Percentiles rank a stretch among this genome's conserved stretches.
Conservation (phyloP, 1,140 invertebrate genomes). For the Aphidius gifuensis region DNA sequence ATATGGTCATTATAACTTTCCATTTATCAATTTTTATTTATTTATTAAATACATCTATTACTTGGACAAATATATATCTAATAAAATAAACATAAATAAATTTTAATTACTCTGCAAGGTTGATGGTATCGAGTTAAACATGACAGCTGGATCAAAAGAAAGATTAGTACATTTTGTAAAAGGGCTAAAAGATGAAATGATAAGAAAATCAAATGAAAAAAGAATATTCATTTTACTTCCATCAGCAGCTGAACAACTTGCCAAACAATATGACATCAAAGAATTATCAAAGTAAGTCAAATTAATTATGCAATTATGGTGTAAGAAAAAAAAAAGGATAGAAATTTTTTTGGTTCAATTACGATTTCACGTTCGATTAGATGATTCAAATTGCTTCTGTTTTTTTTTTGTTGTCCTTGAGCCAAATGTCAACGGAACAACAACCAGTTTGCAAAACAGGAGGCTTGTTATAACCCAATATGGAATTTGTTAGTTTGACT, state of each 20-base stretch:
- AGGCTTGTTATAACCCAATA: neutral
- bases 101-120: conserved; percentile 41
- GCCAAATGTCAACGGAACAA: conserved; percentile 15
- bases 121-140: conserved; percentile 66
- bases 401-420: conserved; percentile 22
- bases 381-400: neutral
- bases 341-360: too few species aligned
- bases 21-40: too few species aligned
- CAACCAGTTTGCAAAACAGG: neutral
- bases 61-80: neutral
- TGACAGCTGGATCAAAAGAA: conserved; percentile 59
- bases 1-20: too few species aligned
- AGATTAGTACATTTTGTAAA: conserved; percentile 59
- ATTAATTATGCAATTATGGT: neutral
- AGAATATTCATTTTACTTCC: conserved; percentile 62
- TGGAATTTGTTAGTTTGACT: too few species aligned
- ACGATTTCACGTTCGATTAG: too few species aligned
- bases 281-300: conserved; percentile 57
- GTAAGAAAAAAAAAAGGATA: too few species aligned
- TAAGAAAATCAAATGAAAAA: conserved; percentile 51
- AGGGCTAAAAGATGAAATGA: conserved; percentile 57
- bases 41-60: neutral
- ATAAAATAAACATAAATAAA: neutral
- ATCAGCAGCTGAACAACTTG: conserved; percentile 61
- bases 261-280: conserved; percentile 70